Evolutionary conservation across 2,113 vertebrate genomes (phyloP), one percentile per base, ranked within the genome.

Genomic region (Amblyornis subalaris): DNA sequence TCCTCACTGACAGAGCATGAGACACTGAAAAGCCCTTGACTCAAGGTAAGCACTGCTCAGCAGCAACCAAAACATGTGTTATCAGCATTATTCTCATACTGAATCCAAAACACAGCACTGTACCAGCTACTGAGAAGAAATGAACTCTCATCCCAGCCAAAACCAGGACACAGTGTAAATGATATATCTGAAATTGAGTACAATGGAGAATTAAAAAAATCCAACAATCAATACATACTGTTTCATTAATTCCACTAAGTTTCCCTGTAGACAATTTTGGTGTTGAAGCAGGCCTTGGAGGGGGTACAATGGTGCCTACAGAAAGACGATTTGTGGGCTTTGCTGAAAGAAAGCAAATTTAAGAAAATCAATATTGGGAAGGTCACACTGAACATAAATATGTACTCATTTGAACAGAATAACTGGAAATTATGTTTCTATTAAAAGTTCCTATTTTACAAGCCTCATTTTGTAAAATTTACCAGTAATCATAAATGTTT

Each of bases 201-300:
- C 23, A 61, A 55, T 7, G 11, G 15, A 74, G 17, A 65, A 86
- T 58, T 50, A 38, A 6, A 85, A 84, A 84, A 33, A 47, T 26
- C 28, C 28, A 33, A 50, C 24, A 40, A 48, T 61, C 53, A 89
- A 94, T 96, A 98, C 99, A 97, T 97, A 99, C 99, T 96, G 99
- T 98, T 98, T 99, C 99, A 95, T 98, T 99, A 96, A 99, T 99
- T 64, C 99, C 99, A 79, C 98, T 98, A 76, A 99, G 98, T 97
- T 99, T 99, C 61, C 97, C 98, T 5, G 98, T 84, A 60, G 99
- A 93, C 81, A 99, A 96, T 96, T 99, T 99, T 97, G 99, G 98
- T 97, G 98, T 98, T 87, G 99, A 99, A 92, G 98, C 98, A 84
- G 99, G 99, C 64, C 99, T 98, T 64, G 99, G 99, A 35, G 99